Percentiles rank a stretch among this genome's conserved stretches.
Conservation (phyloP, 2,113 vertebrate species). For the Oreochromis niloticus region DNA sequence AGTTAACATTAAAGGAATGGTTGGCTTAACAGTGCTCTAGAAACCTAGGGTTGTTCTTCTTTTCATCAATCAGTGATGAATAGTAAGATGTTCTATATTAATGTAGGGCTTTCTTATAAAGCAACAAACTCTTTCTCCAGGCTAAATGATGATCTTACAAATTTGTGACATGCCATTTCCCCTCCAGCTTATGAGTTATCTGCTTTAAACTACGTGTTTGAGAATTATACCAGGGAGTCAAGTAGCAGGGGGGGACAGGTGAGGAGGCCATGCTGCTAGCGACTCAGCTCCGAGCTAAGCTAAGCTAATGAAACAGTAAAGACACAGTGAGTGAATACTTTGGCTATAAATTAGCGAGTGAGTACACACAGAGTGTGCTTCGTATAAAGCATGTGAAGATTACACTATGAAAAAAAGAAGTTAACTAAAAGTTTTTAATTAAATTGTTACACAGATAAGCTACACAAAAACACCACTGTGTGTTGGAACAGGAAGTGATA, state of each 20-base stretch:
- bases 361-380: not conserved
- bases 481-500: not conserved
- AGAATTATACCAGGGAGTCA: not conserved
- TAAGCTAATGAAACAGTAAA: not conserved
- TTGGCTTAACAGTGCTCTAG: not conserved
- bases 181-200: not conserved
- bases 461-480: not conserved
- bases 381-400: not conserved
- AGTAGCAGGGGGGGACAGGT: not conserved
- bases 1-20: not conserved
- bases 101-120: not conserved
- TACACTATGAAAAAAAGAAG: not conserved
- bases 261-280: not conserved
- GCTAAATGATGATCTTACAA: not conserved
- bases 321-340: not conserved
- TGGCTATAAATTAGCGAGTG: not conserved
- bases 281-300: rapidly evolving
- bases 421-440: not conserved
- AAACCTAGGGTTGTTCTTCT: not conserved
- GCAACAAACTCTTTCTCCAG: not conserved
- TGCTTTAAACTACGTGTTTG: not conserved
- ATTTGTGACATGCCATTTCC: not conserved
- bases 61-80: not conserved
- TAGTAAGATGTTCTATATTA: not conserved
- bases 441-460: not conserved